Base-by-base conservation (phyloP, 2,888 invertebrate species). In the Saturnia pavonia region DNA sequence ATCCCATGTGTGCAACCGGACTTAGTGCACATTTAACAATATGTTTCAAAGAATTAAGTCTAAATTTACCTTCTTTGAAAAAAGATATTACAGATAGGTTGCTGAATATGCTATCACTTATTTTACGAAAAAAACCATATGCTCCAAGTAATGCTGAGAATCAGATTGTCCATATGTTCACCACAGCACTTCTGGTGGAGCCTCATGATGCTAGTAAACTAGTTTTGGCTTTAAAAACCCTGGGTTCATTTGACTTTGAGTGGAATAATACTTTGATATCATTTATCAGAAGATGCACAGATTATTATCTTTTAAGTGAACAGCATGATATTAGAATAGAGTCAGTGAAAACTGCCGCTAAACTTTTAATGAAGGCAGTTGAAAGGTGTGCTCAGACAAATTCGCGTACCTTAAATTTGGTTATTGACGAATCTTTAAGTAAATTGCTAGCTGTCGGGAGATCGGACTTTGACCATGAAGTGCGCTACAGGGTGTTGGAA, bases 391-490 rank as follows among this genome's bases (percentile, higher is more conserved):
- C 92, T 65, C 95, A 95, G 79, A 95, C 96, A 73, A 96, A 96
- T 73, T 97, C 97, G 1, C 96, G 97, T 76, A 98, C 98, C 0
- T 95, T 99, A 0, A 97, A 97, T 73, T 95, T 96, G 71, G 97
- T 98, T 0, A 97, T 99, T n/a, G 97, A 98, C 14, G 97, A 98
- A 83, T 99, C 99, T 8, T 94, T 99, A 34, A 96, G 97, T 60
- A 98, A 99, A 85, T 94, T 99, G 11, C 94, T 99, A 1, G 96
- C 97, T 27, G 98, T 99, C 1, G 99, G 99, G 45, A 97, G 99
- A 74, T 99, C 99, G 0, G 99, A 99, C 90, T 96, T 97, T 88
- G 99, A 99, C 88, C 96, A 98, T 16, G 98, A 98, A 88, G 98
- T 99, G 4, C 95, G 99, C 4, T 97, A 97, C 80, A 97, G 97